These are phyloP conservation scores for Malurus melanocephalus DNA, from an alignment of 2,113 vertebrate genomes.

Conservation along the genomic window DNA sequence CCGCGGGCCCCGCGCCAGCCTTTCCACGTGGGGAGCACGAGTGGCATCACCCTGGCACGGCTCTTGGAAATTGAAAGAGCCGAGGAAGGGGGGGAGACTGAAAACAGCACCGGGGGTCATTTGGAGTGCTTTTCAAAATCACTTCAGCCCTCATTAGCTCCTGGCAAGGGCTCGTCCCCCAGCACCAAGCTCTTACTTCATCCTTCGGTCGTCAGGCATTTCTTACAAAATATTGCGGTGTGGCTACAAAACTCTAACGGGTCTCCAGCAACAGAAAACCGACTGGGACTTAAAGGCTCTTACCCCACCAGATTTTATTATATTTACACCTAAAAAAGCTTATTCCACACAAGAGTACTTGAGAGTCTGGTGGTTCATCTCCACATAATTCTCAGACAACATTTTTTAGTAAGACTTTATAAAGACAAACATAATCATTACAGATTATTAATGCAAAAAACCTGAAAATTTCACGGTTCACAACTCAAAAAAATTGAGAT, in stretches of 20 bases:
- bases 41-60: neutral
- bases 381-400: neutral
- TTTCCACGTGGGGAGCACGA: fast-evolving
- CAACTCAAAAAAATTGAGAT: neutral
- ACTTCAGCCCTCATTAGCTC: neutral
- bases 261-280: neutral
- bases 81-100: neutral
- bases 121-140: neutral
- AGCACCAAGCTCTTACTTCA: neutral
- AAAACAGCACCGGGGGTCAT: neutral
- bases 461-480: neutral
- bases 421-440: neutral
- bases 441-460: neutral
- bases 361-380: neutral
- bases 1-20: neutral
- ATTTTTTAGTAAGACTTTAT: neutral
- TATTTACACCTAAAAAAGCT: neutral
- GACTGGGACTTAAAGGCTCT: neutral
- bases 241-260: neutral
- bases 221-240: neutral
- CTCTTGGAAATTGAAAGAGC: fast-evolving
- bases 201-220: neutral
- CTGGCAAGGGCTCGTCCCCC: neutral
- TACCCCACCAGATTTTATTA: fast-evolving
- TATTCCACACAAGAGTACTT: neutral